A percentile compares a stretch with the other conserved stretches of the same genome.
phyloP scores from a whole-genome alignment of 2,797 vertebrate genomes.

The Ficedula albicollis region DNA sequence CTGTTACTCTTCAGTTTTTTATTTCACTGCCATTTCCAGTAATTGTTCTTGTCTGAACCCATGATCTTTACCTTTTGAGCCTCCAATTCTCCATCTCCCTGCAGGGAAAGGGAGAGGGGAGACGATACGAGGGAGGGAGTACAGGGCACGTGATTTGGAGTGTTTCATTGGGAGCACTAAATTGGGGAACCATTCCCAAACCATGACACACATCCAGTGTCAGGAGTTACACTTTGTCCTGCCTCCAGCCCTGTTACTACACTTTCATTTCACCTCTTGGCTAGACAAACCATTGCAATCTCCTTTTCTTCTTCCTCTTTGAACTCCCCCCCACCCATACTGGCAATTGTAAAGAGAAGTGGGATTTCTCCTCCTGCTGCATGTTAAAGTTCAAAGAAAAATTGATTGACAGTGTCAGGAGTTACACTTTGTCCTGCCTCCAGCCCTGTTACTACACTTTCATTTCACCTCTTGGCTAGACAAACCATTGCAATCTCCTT shows the following conservation, averaged over 20 bases:
- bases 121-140: neutral
- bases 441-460: neutral
- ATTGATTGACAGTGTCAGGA: neutral
- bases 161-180: neutral
- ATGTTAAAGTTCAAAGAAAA: neutral
- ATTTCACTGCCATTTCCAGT: neutral
- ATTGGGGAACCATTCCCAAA: neutral
- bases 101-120: no score
- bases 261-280: neutral
- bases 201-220: neutral
- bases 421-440: neutral
- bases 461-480: neutral
- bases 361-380: neutral
- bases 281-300: neutral
- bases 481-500: neutral
- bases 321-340: neutral
- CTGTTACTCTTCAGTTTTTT: neutral
- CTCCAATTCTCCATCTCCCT: neutral
- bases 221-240: neutral
- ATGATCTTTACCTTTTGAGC: neutral
- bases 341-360: neutral
- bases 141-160: no score
- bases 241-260: neutral
- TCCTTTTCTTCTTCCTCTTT: neutral
- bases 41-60: neutral